Base-by-base conservation (phyloP, 2,113 vertebrate species). In the Callionymus lyra region DNA sequence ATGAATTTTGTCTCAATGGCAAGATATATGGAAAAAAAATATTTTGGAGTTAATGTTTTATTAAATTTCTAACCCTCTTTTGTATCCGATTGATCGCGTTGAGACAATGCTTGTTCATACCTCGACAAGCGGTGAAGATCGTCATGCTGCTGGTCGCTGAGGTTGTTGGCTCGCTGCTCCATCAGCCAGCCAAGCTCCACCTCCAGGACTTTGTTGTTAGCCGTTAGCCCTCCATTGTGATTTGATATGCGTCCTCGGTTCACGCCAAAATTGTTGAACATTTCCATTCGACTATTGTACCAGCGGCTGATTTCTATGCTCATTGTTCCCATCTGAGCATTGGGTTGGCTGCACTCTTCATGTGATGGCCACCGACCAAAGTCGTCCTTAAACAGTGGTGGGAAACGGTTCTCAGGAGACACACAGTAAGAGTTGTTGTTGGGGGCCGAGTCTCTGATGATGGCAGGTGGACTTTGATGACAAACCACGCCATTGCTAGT, bases 301-400 rank as follows among this genome's bases (percentile, higher is more conserved):
- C 93, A 94, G 47, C 87, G 90, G 44, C 92, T 86, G 1, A 97
- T 86, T 65, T 95, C 90, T 35, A 88, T 81, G 39, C 88, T 87
- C 1, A 87, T 80, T 59, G 90, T 83, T 45, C 90, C 90, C 0
- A 88, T 92, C 67, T 89, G 90, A 54, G 84, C 77, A 0, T 92
- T 90, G 33, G 91, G 57, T 56, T 89, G 89, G 71, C 87, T 88
- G 1, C 91, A 83, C 53, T 94, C 91, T 63, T 92, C 91, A 1
- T 90, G 91, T 0, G 91, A 90, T 10, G 94, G 93, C 94, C 92
- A 98, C 75, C 87, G 87, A 16, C 84, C 84, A 56, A 91, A 93
- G 0, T 87, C 89, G 52, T 85, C 89, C 80, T 89, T 89, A 64
- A 94, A 81, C n/a, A 91, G 81, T 1, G 87, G 85, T 62, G 86